Percentiles rank a stretch among this genome's conserved stretches.
Conservation (phyloP, 1,140 invertebrate species). For the Drosophila dunni region DNA sequence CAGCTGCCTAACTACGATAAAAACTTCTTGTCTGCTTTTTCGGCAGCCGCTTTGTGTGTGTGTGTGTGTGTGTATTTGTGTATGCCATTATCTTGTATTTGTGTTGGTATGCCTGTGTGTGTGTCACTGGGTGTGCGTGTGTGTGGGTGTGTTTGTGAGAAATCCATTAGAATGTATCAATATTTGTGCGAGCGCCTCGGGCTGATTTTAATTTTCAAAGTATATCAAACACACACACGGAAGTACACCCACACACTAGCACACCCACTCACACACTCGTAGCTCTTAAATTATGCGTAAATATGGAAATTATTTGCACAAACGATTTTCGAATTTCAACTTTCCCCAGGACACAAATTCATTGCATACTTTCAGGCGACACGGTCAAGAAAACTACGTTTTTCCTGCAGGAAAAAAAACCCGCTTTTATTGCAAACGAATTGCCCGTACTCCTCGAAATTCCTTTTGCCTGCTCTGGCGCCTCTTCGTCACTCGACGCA, state of each 20-base stretch:
- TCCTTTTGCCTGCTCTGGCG: no score
- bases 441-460: slow-evolving; percentile 38
- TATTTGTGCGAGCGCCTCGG: slow-evolving; percentile 77
- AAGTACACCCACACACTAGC: background rate
- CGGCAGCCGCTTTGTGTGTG: slow-evolving; percentile 48
- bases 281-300: slow-evolving; percentile 73
- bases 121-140: slow-evolving; percentile 13
- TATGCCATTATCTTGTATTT: slow-evolving; percentile 12
- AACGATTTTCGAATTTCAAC: slow-evolving; percentile 69
- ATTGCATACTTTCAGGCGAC: slow-evolving; percentile 58
- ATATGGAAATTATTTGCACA: slow-evolving; percentile 76
- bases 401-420: slow-evolving; percentile 11
- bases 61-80: slow-evolving; percentile 16
- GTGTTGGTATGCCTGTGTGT: slow-evolving; percentile 8
- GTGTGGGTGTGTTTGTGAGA: slow-evolving; percentile 43
- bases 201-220: slow-evolving; percentile 81
- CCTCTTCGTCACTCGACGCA: background rate
- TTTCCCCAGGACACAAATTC: background rate
- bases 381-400: slow-evolving; percentile 8
- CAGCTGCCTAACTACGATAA: slow-evolving; percentile 80
- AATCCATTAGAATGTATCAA: slow-evolving; percentile 84
- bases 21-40: slow-evolving; percentile 65
- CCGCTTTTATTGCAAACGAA: slow-evolving; percentile 70
- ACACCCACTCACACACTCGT: slow-evolving; percentile 20
- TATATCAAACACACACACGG: slow-evolving; percentile 49